Conservation (phyloP, 2,797 vertebrate species). For the Oryzias sinensis region DNA sequence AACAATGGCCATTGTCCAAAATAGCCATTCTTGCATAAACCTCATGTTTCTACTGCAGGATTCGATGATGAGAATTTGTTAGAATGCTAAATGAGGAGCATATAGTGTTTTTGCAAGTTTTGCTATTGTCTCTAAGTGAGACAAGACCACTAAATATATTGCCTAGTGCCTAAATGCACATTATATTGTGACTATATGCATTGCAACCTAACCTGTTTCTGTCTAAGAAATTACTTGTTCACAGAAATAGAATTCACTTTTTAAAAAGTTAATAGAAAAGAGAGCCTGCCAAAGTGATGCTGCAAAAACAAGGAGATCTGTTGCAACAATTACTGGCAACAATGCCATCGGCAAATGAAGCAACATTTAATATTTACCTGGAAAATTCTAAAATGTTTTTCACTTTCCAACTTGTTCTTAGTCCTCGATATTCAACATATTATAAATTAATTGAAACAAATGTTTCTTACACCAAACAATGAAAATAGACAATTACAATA, state of each 20-base stretch:
- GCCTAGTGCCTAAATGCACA: not conserved
- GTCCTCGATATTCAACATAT: not conserved
- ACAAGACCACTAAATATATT: constrained; percentile 35
- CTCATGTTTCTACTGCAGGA: constrained; percentile 3
- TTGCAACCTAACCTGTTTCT: constrained; percentile 23
- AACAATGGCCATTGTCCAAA: constrained; percentile 26
- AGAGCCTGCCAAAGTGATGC: constrained; percentile 7
- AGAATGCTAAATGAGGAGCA: constrained; percentile 12
- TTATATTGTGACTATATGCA: constrained; percentile 13
- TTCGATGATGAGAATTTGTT: not conserved
- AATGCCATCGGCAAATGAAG: not conserved
- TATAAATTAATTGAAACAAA: not conserved
- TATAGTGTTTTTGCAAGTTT: constrained; percentile 12
- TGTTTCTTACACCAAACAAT: not conserved
- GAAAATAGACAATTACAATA: not conserved
- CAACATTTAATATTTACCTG: not conserved
- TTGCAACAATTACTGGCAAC: not conserved
- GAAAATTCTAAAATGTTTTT: not conserved
- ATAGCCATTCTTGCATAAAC: constrained; percentile 10
- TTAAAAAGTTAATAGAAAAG: constrained; percentile 3
- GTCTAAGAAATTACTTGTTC: constrained; percentile 44
- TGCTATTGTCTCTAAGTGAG: constrained; percentile 6
- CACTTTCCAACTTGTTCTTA: not conserved
- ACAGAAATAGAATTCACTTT: constrained; percentile 13
- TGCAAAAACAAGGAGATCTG: constrained; percentile 26